Conservation (phyloP, 35 echinoderm and acorn worm genomes). For the Hemicentrotus pulcherrimus region DNA sequence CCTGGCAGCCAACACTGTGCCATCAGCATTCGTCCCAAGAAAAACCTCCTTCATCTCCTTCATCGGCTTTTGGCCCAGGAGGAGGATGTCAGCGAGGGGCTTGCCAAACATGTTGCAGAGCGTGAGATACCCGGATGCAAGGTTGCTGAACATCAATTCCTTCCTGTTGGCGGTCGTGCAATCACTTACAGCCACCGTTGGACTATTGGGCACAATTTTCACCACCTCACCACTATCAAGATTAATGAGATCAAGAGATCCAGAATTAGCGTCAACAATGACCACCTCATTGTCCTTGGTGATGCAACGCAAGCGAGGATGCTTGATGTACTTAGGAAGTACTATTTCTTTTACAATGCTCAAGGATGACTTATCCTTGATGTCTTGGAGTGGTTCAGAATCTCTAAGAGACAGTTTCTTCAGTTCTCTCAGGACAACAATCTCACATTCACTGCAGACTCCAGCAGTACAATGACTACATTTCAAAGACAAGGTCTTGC, state of each 20-base stretch:
- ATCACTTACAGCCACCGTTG: not conserved
- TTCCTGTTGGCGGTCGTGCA: not conserved
- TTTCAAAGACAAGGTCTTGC: not conserved
- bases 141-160: not conserved
- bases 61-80: not conserved
- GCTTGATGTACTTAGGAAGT: not conserved
- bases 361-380: not conserved
- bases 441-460: not conserved
- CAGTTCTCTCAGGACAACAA: not conserved
- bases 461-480: not conserved
- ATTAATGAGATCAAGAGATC: not conserved
- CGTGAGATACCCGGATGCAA: not conserved
- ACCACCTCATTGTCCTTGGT: not conserved
- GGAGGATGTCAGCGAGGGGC: not conserved
- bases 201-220: not conserved
- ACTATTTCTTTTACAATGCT: not conserved
- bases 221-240: not conserved
- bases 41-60: slow-evolving; percentile 15
- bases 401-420: not conserved
- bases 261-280: not conserved
- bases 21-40: not conserved
- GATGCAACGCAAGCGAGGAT: not conserved
- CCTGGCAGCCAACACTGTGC: not conserved
- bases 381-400: not conserved
- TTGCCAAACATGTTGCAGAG: not conserved